Percentiles rank a stretch among this genome's conserved stretches.
Evolutionary conservation across 2,113 vertebrate genomes (phyloP).

Genomic region (Protomyctophum bolini): DNA sequence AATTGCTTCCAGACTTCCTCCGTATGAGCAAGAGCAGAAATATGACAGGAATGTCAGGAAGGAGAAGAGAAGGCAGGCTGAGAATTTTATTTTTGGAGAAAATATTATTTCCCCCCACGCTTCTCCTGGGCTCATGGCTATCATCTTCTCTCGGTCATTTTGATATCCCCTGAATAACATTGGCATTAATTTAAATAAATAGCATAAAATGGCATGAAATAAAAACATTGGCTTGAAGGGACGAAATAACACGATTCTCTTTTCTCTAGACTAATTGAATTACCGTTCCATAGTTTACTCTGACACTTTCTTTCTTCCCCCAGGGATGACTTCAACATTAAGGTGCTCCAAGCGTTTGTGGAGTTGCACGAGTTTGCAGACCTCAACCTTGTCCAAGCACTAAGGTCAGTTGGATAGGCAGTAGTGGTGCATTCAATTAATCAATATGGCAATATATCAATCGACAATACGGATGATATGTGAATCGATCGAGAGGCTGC

Average conservation of each 20-base stretch:
- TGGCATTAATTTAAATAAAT: conserved; percentile 4
- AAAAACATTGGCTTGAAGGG: neutral
- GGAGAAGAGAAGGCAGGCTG: conserved; percentile 40
- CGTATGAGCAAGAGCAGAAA: conserved; percentile 45
- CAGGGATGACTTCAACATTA: conserved; percentile 98
- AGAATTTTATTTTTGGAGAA: conserved; percentile 39
- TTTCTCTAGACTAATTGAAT: conserved; percentile 1
- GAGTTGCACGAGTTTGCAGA: conserved; percentile 99
- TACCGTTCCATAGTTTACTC: neutral
- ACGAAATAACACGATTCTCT: neutral
- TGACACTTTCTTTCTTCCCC: conserved; percentile 35
- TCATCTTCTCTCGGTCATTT: conserved; percentile 15
- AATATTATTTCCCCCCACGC: conserved; percentile 33
- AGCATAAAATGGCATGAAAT: too few relatives aligned
- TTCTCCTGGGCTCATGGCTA: conserved; percentile 22
- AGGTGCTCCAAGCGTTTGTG: conserved; percentile 97
- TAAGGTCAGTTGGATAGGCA: conserved; percentile 82
- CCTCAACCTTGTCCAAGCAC: conserved; percentile 96
- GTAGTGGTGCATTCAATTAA: too few relatives aligned
- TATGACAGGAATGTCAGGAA: conserved; percentile 55
- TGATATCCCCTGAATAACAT: conserved; percentile 12
- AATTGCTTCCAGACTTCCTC: conserved; percentile 59
- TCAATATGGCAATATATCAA: too few relatives aligned
- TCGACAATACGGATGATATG: too few relatives aligned
- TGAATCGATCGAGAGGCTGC: too few relatives aligned